phyloP scores from a whole-genome alignment of 2,888 invertebrate genomes.

The Conistra vaccinii region DNA sequence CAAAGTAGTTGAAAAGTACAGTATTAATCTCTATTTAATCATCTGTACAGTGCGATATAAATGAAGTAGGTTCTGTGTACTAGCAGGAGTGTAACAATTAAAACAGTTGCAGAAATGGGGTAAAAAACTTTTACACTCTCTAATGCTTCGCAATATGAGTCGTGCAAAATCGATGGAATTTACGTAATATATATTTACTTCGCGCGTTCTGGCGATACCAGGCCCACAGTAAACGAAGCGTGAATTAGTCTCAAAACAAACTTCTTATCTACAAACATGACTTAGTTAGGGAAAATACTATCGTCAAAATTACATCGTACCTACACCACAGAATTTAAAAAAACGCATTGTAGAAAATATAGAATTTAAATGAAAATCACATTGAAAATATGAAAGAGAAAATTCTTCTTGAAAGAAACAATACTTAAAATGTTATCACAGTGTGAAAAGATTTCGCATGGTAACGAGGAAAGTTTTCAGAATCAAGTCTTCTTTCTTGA shows the following conservation, averaged over 20 bases:
- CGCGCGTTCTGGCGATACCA: neutral
- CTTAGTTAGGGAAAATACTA: neutral
- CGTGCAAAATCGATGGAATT: too few relatives aligned
- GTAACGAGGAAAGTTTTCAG: constrained; percentile 32
- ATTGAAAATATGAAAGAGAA: neutral
- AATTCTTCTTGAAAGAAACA: neutral
- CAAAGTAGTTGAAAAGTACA: too few relatives aligned
- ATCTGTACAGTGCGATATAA: too few relatives aligned
- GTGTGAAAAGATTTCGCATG: constrained; percentile 4
- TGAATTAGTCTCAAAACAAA: neutral
- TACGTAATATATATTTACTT: neutral
- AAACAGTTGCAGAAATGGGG: too few relatives aligned
- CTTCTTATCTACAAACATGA: neutral
- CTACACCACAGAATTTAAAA: neutral
- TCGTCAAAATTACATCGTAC: neutral
- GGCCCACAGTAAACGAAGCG: neutral
- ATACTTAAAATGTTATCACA: neutral
- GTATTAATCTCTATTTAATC: too few relatives aligned
- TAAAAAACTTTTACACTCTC: too few relatives aligned
- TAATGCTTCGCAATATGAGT: too few relatives aligned
- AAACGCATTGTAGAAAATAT: neutral
- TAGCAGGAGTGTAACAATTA: too few relatives aligned
- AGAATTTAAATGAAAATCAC: neutral
- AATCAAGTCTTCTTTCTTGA: constrained; percentile 18
- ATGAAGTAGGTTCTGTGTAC: too few relatives aligned